Percentiles rank a stretch among this genome's conserved stretches.
Conservation (phyloP, 64 coral and sea anemone genomes). For the Exaiptasia diaphana region DNA sequence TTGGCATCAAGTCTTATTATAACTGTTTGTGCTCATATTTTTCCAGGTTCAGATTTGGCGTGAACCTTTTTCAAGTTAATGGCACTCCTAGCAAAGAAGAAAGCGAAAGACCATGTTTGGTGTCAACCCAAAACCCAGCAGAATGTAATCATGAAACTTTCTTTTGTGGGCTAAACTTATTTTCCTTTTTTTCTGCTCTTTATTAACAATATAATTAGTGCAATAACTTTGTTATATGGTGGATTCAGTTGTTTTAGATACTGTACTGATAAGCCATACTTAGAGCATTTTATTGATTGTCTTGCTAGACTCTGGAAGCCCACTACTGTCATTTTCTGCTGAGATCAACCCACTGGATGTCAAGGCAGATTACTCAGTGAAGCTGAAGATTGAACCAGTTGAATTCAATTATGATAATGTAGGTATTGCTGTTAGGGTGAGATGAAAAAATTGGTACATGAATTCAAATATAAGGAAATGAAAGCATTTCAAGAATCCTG, state of each 20-base stretch:
- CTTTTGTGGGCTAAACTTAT: too few relatives aligned
- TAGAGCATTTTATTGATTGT: not conserved
- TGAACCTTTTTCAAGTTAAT: conserved; percentile 49
- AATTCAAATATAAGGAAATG: not conserved
- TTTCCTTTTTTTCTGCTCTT: too few relatives aligned
- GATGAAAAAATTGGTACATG: not conserved
- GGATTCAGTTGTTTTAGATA: too few relatives aligned
- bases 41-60: conserved; percentile 15
- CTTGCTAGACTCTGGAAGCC: conserved; percentile 19
- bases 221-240: too few relatives aligned
- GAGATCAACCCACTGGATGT: conserved; percentile 69
- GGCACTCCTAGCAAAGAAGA: not conserved
- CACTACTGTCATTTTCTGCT: conserved; percentile 53
- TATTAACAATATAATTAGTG: too few relatives aligned
- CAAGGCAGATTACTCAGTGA: conserved; percentile 68
- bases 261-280: too few relatives aligned
- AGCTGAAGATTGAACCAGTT: conserved; percentile 77
- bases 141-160: too few relatives aligned
- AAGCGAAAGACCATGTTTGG: not conserved
- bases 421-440: conserved; percentile 3
- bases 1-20: too few relatives aligned
- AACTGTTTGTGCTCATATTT: too few relatives aligned
- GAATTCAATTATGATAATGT: conserved; percentile 74
- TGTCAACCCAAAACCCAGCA: conserved; percentile 32
- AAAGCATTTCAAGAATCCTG: too few relatives aligned